These are phyloP conservation scores for Limanda limanda DNA, from an alignment of 2,113 vertebrate genomes.

Conservation along the genomic window DNA sequence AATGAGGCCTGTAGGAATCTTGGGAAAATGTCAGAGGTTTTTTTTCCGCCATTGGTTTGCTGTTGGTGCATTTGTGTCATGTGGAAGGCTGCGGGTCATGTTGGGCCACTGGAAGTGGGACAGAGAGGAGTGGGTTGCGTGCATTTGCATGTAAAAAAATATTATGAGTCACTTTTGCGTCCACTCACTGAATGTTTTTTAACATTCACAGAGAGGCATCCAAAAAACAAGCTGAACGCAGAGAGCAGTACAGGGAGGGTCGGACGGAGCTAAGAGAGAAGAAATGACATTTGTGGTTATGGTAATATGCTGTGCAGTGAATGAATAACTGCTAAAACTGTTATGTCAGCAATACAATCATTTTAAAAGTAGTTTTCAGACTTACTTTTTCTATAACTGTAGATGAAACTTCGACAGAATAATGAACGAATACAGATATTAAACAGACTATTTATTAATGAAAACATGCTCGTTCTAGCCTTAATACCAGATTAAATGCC, in stretches of 20 bases:
- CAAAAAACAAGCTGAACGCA: constrained; percentile 38
- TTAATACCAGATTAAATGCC: no score
- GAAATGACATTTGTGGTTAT: constrained; percentile 31
- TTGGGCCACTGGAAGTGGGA: constrained; percentile 62
- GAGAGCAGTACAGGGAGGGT: background rate
- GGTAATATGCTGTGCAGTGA: constrained; percentile 23
- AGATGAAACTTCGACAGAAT: background rate
- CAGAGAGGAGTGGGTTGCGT: constrained; percentile 57
- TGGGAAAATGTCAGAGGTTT: constrained; percentile 50
- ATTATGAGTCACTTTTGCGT: constrained; percentile 39
- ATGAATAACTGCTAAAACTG: constrained; percentile 11
- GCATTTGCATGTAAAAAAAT: background rate
- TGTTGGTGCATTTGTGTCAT: constrained; percentile 58
- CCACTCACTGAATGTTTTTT: constrained; percentile 32
- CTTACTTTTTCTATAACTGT: background rate
- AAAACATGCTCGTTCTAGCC: no score
- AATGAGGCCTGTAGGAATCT: constrained; percentile 61
- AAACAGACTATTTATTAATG: no score
- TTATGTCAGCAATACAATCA: background rate
- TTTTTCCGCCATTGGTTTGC: constrained; percentile 10
- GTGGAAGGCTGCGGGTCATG: constrained; percentile 25
- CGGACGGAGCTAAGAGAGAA: background rate
- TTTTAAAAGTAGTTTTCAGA: background rate
- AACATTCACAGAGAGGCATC: constrained; percentile 44
- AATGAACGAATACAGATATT: background rate